These are phyloP conservation scores for Ornithoptera alexandrae DNA, from an alignment of 2,888 invertebrate species.

Conservation along the genomic window DNA sequence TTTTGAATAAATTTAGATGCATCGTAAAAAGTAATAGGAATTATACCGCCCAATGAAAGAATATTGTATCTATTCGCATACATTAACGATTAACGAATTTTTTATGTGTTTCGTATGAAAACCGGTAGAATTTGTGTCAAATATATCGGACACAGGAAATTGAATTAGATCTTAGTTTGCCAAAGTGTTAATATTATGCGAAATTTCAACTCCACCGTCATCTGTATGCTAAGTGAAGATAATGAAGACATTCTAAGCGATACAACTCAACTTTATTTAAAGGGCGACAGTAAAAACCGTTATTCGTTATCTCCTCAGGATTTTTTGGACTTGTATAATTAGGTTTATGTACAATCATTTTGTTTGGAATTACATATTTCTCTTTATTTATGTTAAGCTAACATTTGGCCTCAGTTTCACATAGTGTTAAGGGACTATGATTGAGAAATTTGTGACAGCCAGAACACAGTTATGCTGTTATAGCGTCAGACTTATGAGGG, in stretches of 20 bases:
- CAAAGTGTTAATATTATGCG: not conserved
- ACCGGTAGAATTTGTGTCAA: not conserved
- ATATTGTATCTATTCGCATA: constrained; percentile 18
- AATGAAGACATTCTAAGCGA: too few relatives aligned
- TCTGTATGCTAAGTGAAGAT: not conserved
- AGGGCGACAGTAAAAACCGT: too few relatives aligned
- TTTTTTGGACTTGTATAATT: not conserved
- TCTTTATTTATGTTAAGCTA: too few relatives aligned
- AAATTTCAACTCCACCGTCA: not conserved
- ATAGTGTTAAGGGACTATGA: too few relatives aligned
- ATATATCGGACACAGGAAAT: not conserved
- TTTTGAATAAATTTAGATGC: constrained; percentile 26
- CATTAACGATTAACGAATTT: constrained; percentile 11
- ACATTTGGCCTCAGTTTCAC: too few relatives aligned
- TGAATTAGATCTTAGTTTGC: not conserved
- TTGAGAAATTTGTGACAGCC: too few relatives aligned
- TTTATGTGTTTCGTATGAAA: not conserved
- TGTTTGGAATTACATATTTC: too few relatives aligned
- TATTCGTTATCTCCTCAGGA: too few relatives aligned
- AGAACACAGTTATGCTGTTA: too few relatives aligned
- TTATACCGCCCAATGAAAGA: not conserved
- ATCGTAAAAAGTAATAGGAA: constrained; percentile 19
- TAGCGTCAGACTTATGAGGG: too few relatives aligned
- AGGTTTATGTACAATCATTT: not conserved
- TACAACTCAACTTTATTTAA: too few relatives aligned